Evolutionary conservation across 2,797 vertebrate species (phyloP).

Genomic region (Rhyacichthys aspro): DNA sequence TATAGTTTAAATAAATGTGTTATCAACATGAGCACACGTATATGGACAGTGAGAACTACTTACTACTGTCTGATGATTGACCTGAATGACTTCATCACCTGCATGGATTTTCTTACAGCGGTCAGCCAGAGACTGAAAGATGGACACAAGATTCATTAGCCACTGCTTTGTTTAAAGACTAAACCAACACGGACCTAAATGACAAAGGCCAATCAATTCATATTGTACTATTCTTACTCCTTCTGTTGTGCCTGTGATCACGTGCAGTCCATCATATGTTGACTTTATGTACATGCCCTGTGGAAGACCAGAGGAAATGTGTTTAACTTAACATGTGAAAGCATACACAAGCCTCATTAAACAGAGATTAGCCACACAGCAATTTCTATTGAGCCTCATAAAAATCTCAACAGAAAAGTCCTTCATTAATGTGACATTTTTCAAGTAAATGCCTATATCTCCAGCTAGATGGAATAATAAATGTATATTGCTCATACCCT

Average conservation of each 20-base stretch:
- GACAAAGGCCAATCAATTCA: constrained; percentile 5
- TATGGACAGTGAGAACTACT: constrained; percentile 44
- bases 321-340: constrained; percentile 12
- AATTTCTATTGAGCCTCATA: no score
- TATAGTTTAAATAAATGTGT: no score
- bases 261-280: constrained; percentile 98
- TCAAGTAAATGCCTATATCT: background rate
- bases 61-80: constrained; percentile 99
- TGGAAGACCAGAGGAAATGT: constrained; percentile 33
- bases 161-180: constrained; percentile 12
- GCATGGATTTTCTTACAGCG: constrained; percentile 99
- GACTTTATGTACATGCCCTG: constrained; percentile 99
- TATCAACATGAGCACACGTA: background rate
- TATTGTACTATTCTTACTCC: constrained; percentile 85
- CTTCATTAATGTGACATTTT: no score
- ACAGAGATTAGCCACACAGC: constrained; percentile 23
- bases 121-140: constrained; percentile 93
- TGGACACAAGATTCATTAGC: constrained; percentile 32
- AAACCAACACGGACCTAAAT: no score
- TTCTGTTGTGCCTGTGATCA: constrained; percentile 99
- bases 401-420: no score
- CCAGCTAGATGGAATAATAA: background rate
- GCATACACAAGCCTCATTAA: constrained; percentile 29
- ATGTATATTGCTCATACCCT: no score
- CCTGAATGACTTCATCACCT: constrained; percentile 99